Evolutionary conservation across 2,888 invertebrate species (phyloP).

Genomic region (Palloptera scutellata): DNA sequence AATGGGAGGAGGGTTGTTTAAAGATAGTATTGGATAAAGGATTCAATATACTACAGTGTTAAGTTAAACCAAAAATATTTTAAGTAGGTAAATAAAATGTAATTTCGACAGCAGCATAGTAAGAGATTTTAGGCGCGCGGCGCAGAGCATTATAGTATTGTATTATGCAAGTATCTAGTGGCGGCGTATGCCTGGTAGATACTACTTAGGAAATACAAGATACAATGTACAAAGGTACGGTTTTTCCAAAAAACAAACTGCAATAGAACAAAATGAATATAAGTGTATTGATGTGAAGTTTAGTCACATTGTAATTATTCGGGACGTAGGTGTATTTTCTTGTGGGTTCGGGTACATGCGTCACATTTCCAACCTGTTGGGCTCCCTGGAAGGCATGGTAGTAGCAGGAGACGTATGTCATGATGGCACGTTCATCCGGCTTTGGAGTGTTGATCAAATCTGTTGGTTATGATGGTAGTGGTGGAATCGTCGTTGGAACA

Average conservation of each 20-base stretch:
- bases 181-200: too few species aligned
- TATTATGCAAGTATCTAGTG: too few species aligned
- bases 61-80: neutral
- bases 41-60: too few species aligned
- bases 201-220: neutral
- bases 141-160: neutral
- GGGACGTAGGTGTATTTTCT: conserved; percentile 65
- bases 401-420: conserved; percentile 99
- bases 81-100: conserved; percentile 3
- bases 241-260: conserved; percentile 57
- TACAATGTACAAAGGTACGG: conserved; percentile 17
- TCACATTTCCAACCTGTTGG: conserved; percentile 82
- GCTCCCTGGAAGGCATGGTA: conserved; percentile 99
- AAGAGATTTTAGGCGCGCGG: conserved; percentile 5
- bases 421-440: conserved; percentile 99
- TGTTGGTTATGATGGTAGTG: conserved; percentile 63
- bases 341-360: conserved; percentile 65
- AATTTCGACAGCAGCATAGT: neutral
- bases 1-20: too few species aligned
- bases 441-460: conserved; percentile 99
- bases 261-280: conserved; percentile 48
- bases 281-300: conserved; percentile 65
- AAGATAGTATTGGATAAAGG: too few species aligned
- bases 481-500: too few species aligned
- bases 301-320: conserved; percentile 66